These are phyloP conservation scores for Python bivittatus DNA, from an alignment of 2,113 vertebrate genomes.

Conservation along the genomic window DNA sequence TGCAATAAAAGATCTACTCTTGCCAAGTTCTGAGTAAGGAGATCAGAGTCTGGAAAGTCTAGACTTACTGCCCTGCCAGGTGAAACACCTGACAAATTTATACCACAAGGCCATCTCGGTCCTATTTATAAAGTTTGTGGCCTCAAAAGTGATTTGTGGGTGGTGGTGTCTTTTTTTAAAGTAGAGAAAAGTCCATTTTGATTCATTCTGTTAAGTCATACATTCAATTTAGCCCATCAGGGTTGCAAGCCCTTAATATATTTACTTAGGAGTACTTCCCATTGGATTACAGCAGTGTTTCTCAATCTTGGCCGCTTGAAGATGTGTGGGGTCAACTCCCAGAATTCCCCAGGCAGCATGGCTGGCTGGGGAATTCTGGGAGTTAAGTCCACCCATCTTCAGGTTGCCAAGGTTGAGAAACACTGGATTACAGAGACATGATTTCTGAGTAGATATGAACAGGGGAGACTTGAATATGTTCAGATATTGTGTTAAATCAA, in stretches of 20 bases:
- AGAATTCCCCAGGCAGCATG: too few species aligned
- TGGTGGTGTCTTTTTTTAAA: background rate
- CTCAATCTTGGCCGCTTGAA: too few species aligned
- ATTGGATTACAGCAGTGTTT: background rate
- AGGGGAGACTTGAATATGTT: background rate
- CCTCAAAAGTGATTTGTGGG: background rate
- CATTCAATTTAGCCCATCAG: background rate
- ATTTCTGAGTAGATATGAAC: background rate
- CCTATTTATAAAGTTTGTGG: background rate
- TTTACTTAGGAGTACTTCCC: background rate
- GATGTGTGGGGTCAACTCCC: too few species aligned
- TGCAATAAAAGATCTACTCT: background rate
- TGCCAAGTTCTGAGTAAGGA: background rate
- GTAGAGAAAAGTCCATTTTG: background rate
- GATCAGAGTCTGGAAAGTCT: background rate
- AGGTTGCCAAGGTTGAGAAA: too few species aligned
- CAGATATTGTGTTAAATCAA: background rate
- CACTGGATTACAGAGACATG: background rate
- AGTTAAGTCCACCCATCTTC: too few species aligned
- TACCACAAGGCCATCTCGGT: background rate
- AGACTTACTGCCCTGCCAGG: too few species aligned
- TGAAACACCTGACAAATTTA: background rate
- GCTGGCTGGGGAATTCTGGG: too few species aligned
- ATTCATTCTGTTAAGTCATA: background rate
- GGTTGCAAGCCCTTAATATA: background rate